Conservation (phyloP, 2,888 invertebrate genomes). For the Leptinotarsa tumamoca region DNA sequence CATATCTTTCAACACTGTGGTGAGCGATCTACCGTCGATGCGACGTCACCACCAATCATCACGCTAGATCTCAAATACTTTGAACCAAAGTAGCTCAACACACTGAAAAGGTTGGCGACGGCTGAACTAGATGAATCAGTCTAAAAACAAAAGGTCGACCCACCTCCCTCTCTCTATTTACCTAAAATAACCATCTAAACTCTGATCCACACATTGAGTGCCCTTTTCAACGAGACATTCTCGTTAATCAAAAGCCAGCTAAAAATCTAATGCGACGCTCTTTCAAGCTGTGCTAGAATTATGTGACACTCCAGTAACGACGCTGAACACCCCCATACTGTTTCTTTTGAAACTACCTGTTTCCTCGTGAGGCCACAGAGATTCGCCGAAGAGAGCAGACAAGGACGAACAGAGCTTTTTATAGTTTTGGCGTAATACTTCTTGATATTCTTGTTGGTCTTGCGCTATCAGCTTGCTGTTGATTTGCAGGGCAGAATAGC, state of each 20-base stretch:
- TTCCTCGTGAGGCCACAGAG: constrained; percentile 74
- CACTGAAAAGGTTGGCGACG: background rate
- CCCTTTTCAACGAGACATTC: background rate
- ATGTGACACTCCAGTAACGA: constrained; percentile 83
- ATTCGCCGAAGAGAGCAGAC: constrained; percentile 80
- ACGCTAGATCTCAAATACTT: background rate
- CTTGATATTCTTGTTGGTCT: constrained; percentile 94
- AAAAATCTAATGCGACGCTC: background rate
- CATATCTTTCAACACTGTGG: too few relatives aligned
- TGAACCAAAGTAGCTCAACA: background rate
- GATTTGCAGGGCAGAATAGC: constrained; percentile 89
- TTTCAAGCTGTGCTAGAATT: constrained; percentile 80
- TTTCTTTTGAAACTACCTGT: constrained; percentile 79
- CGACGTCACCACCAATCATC: too few relatives aligned
- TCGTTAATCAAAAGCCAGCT: constrained; percentile 4
- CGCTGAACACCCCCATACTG: constrained; percentile 81
- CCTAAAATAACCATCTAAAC: background rate
- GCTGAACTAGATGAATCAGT: background rate
- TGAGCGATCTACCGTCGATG: too few relatives aligned
- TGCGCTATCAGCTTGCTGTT: constrained; percentile 89
- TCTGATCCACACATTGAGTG: constrained; percentile 1
- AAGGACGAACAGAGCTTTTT: constrained; percentile 85
- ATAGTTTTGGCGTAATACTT: constrained; percentile 87
- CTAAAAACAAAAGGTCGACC: background rate
- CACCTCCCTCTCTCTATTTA: background rate